Conservation (phyloP, 2,113 vertebrate genomes). For the Pungitius pungitius region DNA sequence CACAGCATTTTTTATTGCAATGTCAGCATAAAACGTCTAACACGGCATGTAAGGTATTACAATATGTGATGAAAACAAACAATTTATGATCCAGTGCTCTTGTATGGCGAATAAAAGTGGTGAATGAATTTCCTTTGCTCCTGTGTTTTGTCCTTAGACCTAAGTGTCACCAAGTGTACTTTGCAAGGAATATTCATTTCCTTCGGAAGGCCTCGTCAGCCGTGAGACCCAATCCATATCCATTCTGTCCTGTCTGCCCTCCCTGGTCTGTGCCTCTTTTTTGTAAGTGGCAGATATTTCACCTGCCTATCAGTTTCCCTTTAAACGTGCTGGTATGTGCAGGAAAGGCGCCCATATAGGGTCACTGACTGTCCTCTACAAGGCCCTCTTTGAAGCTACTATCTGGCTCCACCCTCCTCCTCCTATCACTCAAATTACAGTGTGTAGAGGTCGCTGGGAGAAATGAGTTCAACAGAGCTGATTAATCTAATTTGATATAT, state of each 20-base stretch:
- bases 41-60: conserved; percentile 23
- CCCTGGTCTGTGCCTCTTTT: conserved; percentile 76
- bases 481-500: conserved; percentile 61
- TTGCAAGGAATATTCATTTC: conserved; percentile 83
- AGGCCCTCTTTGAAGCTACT: conserved; percentile 70
- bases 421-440: conserved; percentile 76
- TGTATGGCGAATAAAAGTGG: conserved; percentile 59
- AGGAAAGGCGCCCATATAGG: conserved; percentile 83
- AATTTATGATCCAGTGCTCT: conserved; percentile 39
- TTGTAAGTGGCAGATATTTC: conserved; percentile 83
- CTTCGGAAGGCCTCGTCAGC: conserved; percentile 81
- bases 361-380: conserved; percentile 79
- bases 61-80: conserved; percentile 22
- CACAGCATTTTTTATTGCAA: conserved; percentile 25
- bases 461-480: conserved; percentile 61
- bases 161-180: conserved; percentile 78
- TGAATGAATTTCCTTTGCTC: conserved; percentile 67
- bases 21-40: conserved; percentile 36
- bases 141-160: conserved; percentile 71
- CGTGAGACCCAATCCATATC: conserved; percentile 84
- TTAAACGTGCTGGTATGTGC: conserved; percentile 81
- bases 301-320: conserved; percentile 82
- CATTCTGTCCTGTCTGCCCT: conserved; percentile 78
- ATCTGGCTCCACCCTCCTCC: conserved; percentile 61
- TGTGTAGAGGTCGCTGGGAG: conserved; percentile 62